Evolutionary conservation across 2,113 vertebrate species (phyloP), one percentile per base, ranked within the genome.

Genomic region (Rhodinocichla rosea): DNA sequence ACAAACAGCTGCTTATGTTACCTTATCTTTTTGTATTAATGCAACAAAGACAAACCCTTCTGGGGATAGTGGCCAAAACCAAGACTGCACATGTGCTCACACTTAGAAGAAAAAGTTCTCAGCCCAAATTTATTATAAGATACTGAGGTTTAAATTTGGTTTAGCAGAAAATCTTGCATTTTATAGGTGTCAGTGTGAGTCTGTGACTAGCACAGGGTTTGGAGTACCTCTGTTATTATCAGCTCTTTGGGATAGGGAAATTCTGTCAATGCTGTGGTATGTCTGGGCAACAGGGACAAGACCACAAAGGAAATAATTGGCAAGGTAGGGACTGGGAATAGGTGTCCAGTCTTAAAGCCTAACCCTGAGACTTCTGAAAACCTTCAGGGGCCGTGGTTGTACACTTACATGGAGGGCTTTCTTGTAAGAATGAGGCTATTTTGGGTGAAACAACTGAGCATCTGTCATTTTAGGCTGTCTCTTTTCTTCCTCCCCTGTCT

Each of bases 401-500:
- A n/a, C 2, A 1, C 9, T 59, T 28, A 7, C 1, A 35, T 24
- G 0, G 0, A 62, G 53, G 13, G 44, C 6, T 78, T 11, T 84
- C 19, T 3, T 33, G 45, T 26, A 65, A 76, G 23, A n/a, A 30
- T 65, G 47, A 40, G 19, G 35, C 47, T 39, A 8, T 71, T 92
- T 60, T 53, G 74, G 33, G 42, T 69, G 62, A n/a, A 60, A 68
- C 26, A 65, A 23, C 8, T 7, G 28, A 71, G 53, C 19, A 5
- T 13, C 52, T 76, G 21, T 62, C 33, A 27, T 40, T 3, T 5
- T 40, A 68, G 37, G 21, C 65, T 73, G 40, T 18, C 50, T 32
- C 7, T 24, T 35, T 71, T 90, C 18, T 75, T 79, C 17, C 70
- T 90, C 23, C 12, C 24, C 62, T 74, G 57, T 47, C 11, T 47